Base-by-base conservation (phyloP, 1,140 invertebrate genomes). In the Aphaenogaster rudis region DNA sequence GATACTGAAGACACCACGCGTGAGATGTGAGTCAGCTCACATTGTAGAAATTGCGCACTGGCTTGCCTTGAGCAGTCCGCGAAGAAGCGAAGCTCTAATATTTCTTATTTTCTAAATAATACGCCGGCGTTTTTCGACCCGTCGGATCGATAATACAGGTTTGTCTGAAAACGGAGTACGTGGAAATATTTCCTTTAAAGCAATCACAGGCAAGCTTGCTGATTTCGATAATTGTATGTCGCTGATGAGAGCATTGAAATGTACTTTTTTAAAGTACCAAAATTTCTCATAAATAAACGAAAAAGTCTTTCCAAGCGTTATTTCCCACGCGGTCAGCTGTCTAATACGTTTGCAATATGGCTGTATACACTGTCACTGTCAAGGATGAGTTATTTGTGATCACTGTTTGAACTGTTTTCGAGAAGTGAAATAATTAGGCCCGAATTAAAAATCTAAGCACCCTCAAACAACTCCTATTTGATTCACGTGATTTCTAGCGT, bases 341-440 rank as follows among this genome's bases (percentile, higher is more conserved):
- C 36, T 76, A 77, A 17, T n/a, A 54, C n/a, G 59, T 79, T 63
- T n/a, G n/a, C 87, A 89, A 89, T 36, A 91, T 91, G 88, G 77
- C 81, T 7, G 45, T 77, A 1, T 50, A 28, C 52, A 76, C 85
- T 67, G 42, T 85, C 66, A 59, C 61, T 67, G 59, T 52, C 28
- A 78, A 61, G 11, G 33, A 88, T 84, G 7, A 48, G 21, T 63
- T 42, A 59, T 48, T 57, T 82, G 11, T 17, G n/a, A 76, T 48
- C 54, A 61, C 28, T 15, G 9, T 36, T 59, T 33, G 8, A 33
- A 50, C 67, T 42, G 13, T 17, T 61, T 11, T 0, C 3, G 13
- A 36, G 1, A 39, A 50, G 4, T 48, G 7, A 50, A 82, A 8
- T 76, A 21, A 13, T 36, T 5, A 13, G 8, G 0, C 33, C 17